Conservation (phyloP, 2,797 vertebrate species). For the Rhadinocentrus ornatus region DNA sequence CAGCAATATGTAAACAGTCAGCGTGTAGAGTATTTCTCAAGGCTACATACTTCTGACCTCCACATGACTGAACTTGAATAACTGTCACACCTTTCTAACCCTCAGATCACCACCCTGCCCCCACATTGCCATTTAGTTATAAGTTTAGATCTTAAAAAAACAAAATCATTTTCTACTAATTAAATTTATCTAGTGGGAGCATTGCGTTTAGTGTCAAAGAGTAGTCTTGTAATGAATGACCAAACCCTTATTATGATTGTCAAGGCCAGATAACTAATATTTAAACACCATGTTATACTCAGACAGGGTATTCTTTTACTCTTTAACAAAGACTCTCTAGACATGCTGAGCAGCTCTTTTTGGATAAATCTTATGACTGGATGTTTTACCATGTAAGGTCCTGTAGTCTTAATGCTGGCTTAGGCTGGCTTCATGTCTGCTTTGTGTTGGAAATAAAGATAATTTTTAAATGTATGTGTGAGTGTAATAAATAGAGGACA, state of each 20-base stretch:
- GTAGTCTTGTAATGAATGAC: neutral
- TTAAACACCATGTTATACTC: neutral
- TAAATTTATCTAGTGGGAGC: neutral
- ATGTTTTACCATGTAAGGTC: slow-evolving; percentile 8
- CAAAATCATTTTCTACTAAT: neutral
- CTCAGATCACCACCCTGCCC: neutral
- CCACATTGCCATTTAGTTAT: neutral
- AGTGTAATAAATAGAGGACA: neutral
- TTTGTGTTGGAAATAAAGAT: neutral
- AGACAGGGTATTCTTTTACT: slow-evolving; percentile 13
- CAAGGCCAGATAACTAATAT: slow-evolving; percentile 18
- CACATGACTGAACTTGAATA: neutral
- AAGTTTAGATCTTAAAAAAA: neutral
- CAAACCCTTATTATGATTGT: slow-evolving; percentile 7
- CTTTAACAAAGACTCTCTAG: slow-evolving; percentile 4
- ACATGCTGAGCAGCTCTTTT: slow-evolving; percentile 1
- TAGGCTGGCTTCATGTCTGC: slow-evolving; percentile 1
- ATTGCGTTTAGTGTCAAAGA: neutral
- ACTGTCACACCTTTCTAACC: neutral
- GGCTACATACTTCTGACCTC: neutral
- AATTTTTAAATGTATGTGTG: too few species aligned
- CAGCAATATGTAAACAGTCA: neutral
- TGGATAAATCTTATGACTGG: slow-evolving; percentile 7
- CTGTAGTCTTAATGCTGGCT: neutral
- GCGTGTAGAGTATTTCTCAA: neutral